These are phyloP conservation scores for Nemurella pictetii DNA, from an alignment of 2,888 invertebrate genomes.

Conservation along the genomic window DNA sequence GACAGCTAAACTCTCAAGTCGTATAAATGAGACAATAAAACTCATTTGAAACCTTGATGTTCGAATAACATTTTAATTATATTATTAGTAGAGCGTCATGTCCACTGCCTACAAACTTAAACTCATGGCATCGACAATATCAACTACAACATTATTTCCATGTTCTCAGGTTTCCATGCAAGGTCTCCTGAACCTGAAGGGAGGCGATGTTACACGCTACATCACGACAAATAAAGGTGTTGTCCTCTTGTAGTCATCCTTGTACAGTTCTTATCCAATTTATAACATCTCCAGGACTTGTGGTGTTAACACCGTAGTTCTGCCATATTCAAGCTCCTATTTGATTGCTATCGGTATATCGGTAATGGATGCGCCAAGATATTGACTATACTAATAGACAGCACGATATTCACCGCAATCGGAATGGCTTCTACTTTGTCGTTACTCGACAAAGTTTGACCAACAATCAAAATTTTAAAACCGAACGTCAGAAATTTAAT, in stretches of 20 bases:
- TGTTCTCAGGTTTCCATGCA: not conserved
- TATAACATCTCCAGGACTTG: not conserved
- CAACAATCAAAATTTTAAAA: not conserved
- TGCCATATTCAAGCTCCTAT: not conserved
- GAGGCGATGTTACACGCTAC: not conserved
- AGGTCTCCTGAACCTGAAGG: not conserved
- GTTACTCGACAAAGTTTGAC: not conserved
- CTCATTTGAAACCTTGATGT: not conserved
- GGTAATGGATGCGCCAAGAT: not conserved
- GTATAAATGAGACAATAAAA: not conserved
- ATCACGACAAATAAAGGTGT: not conserved
- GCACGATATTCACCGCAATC: not conserved
- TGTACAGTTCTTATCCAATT: not conserved
- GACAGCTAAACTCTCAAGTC: not conserved
- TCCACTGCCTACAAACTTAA: not conserved
- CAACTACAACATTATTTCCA: not conserved
- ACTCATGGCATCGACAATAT: too few species aligned
- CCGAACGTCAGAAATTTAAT: not conserved
- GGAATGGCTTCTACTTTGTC: not conserved
- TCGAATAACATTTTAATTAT: not conserved
- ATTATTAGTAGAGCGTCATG: not conserved
- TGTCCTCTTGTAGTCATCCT: not conserved
- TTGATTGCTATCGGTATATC: not conserved
- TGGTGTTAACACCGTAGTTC: not conserved
- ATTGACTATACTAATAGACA: not conserved